These are phyloP conservation scores for Caiman crocodilus DNA, from an alignment of 2,797 vertebrate genomes.

Conservation along the genomic window DNA sequence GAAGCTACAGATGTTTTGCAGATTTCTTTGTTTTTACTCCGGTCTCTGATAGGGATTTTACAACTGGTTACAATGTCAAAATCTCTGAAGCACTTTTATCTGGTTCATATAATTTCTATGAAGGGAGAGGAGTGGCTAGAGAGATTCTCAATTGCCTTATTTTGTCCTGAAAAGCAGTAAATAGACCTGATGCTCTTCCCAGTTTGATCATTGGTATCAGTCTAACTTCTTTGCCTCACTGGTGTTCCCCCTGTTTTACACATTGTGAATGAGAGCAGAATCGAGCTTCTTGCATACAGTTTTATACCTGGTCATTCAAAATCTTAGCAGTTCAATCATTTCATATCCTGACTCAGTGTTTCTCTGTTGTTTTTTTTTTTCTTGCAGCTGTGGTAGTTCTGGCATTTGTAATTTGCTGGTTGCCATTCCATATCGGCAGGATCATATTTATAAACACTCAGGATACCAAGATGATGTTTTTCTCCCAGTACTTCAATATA, in stretches of 20 bases:
- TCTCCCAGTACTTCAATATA: conserved; percentile 92
- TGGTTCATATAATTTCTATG: background rate
- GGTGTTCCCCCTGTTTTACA: background rate
- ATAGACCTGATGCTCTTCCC: background rate
- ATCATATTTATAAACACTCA: conserved; percentile 84
- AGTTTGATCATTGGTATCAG: background rate
- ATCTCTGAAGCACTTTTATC: background rate
- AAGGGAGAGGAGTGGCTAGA: background rate
- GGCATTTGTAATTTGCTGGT: conserved; percentile 91
- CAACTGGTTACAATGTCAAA: rapidly evolving
- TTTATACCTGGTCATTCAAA: background rate
- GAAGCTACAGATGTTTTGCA: rapidly evolving
- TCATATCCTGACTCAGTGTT: background rate
- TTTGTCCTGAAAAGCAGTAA: background rate
- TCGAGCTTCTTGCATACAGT: background rate
- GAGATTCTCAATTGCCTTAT: background rate
- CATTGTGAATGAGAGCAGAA: background rate
- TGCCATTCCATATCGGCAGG: conserved; percentile 91
- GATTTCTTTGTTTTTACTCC: background rate
- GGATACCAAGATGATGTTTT: conserved; percentile 75
- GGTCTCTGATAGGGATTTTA: background rate
- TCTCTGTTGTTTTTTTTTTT: conserved; percentile 47
- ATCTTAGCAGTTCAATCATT: background rate
- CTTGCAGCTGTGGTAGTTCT: conserved; percentile 88
- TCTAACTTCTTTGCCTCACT: background rate